Conservation (phyloP, 2,888 invertebrate genomes). For the Rhorus exstirpatorius region DNA sequence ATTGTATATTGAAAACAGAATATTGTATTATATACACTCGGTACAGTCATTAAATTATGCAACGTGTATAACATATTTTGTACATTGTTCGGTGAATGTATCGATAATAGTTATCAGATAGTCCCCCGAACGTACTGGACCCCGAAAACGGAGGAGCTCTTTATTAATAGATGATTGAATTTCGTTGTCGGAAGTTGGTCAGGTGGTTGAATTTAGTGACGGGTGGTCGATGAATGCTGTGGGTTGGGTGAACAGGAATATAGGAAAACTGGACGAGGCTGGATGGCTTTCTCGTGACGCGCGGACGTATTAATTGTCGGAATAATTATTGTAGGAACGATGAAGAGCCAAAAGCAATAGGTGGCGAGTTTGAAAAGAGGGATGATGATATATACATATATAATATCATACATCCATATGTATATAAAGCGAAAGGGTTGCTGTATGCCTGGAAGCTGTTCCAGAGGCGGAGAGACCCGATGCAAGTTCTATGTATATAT, state of each 20-base stretch:
- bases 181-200: conserved; percentile 49
- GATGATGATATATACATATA: conserved; percentile 6
- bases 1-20: too few relatives aligned
- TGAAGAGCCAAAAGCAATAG: conserved; percentile 23
- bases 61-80: neutral
- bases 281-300: conserved; percentile 50
- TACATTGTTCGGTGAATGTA: neutral
- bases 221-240: conserved; percentile 44
- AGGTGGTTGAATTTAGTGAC: conserved; percentile 53
- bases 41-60: too few relatives aligned
- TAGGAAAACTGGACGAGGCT: conserved; percentile 22
- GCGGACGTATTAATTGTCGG: conserved; percentile 66
- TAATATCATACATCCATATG: conserved; percentile 3
- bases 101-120: neutral
- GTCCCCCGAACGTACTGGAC: neutral
- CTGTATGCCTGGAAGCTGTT: conserved; percentile 60
- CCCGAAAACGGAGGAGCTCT: neutral
- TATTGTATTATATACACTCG: too few relatives aligned
- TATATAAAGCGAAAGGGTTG: conserved; percentile 30
- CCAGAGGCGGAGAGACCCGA: conserved; percentile 34
- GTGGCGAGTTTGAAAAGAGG: conserved; percentile 9
- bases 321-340: conserved; percentile 65
- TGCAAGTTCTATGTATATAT: conserved; percentile 23
- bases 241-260: neutral
- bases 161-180: conserved; percentile 57